A percentile compares a stretch with the other conserved stretches of the same genome.
Conservation (phyloP, 1,140 invertebrate genomes). For the Aradophagus sp. region DNA sequence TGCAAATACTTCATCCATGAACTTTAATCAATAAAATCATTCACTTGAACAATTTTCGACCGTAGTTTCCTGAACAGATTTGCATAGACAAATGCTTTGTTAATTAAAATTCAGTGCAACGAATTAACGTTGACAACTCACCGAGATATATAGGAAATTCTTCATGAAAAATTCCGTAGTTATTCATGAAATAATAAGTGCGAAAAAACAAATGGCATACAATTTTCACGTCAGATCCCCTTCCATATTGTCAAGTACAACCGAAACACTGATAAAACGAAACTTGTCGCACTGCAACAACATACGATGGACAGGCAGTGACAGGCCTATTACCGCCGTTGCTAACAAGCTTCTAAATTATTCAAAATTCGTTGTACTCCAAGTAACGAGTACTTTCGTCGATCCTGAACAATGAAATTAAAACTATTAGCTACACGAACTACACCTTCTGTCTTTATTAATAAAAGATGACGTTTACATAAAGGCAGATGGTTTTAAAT, state of each 20-base stretch:
- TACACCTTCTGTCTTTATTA: no score
- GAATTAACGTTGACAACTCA: conserved; percentile 18
- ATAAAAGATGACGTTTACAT: no score
- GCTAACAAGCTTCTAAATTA: conserved; percentile 36
- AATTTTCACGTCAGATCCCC: conserved; percentile 21
- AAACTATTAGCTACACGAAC: no score
- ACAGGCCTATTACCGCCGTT: conserved; percentile 17
- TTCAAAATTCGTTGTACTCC: conserved; percentile 36
- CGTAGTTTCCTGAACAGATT: conserved; percentile 4
- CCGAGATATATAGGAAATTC: conserved; percentile 27
- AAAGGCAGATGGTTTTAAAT: no score
- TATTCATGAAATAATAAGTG: conserved; percentile 28
- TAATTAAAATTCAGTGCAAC: conserved; percentile 23
- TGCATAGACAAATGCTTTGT: conserved; percentile 7
- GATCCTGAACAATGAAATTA: no score
- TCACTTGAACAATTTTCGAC: neutral
- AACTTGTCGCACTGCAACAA: conserved; percentile 31
- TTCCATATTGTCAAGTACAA: conserved; percentile 17
- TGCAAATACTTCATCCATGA: no score
- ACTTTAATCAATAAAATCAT: conserved; percentile 7
- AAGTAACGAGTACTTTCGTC: no score
- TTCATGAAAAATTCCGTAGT: conserved; percentile 30
- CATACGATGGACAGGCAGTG: conserved; percentile 19
- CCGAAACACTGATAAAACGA: conserved; percentile 10
- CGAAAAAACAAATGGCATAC: neutral